Evolutionary conservation across 1,140 invertebrate species (phyloP).

Genomic region (Aphaenogaster rudis): DNA sequence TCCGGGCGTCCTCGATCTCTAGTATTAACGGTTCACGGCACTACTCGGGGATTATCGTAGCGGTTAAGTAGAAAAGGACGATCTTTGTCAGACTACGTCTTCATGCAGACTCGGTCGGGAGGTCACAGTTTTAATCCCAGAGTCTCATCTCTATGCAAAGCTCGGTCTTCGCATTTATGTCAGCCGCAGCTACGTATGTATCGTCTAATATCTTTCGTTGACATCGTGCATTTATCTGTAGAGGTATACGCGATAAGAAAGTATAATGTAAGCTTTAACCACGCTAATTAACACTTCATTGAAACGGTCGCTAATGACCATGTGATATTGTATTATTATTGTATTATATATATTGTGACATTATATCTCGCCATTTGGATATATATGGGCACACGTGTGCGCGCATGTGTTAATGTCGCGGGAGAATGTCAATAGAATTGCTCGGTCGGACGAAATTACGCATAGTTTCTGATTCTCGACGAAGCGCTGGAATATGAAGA

Average conservation of each 20-base stretch:
- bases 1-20: constrained; percentile 40
- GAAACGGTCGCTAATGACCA: neutral
- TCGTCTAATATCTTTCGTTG: constrained; percentile 61
- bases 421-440: constrained; percentile 1
- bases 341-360: too few species aligned
- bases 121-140: constrained; percentile 73
- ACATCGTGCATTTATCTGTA: constrained; percentile 41
- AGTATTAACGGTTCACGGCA: constrained; percentile 54
- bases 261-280: constrained; percentile 9
- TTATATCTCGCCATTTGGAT: neutral
- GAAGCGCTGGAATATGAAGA: neutral
- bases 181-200: constrained; percentile 52
- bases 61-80: constrained; percentile 58
- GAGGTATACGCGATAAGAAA: neutral
- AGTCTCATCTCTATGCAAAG: constrained; percentile 76
- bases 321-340: neutral
- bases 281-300: neutral
- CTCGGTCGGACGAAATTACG: constrained; percentile 4
- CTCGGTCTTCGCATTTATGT: constrained; percentile 39
- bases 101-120: constrained; percentile 16
- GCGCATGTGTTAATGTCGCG: neutral
- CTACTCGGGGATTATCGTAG: constrained; percentile 36
- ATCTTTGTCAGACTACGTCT: constrained; percentile 18
- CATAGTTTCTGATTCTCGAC: neutral
- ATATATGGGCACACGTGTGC: neutral